These are phyloP conservation scores for Discoglossus pictus DNA, from an alignment of 2,797 vertebrate genomes.

Conservation along the genomic window DNA sequence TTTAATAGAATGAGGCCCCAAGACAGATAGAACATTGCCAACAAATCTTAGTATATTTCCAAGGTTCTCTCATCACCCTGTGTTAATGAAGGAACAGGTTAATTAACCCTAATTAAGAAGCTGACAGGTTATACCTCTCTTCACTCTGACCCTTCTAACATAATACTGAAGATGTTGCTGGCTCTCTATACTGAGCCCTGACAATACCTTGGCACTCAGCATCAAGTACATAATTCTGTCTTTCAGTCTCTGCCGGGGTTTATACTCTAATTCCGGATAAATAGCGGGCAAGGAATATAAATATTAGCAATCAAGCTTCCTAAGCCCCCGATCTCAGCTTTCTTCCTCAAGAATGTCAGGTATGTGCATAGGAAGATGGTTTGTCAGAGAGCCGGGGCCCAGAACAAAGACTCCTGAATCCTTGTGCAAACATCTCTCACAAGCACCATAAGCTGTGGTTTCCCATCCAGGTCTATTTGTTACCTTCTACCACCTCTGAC, in stretches of 20 bases:
- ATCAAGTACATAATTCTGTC: conserved; percentile 25
- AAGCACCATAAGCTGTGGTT: conserved; percentile 62
- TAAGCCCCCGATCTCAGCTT: conserved; percentile 59
- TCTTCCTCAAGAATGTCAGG: conserved; percentile 65
- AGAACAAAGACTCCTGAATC: conserved; percentile 72
- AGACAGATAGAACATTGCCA: too few relatives aligned
- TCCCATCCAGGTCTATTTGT: conserved; percentile 52
- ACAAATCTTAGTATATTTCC: too few relatives aligned
- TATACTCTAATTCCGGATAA: conserved; percentile 60
- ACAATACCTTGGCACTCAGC: conserved; percentile 19
- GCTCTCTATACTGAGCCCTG: conserved; percentile 17
- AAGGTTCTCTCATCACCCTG: too few relatives aligned
- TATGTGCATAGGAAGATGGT: conserved; percentile 55
- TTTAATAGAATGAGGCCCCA: too few relatives aligned
- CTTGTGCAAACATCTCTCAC: conserved; percentile 65
- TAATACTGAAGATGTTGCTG: not conserved
- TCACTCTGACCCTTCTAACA: not conserved
- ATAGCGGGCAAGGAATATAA: conserved; percentile 64
- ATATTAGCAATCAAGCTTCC: conserved; percentile 53
- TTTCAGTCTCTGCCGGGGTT: conserved; percentile 29
- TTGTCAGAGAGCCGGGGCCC: conserved; percentile 56
- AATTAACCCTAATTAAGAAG: not conserved
- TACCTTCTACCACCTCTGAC: conserved; percentile 3
- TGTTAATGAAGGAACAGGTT: not conserved
- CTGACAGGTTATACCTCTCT: not conserved